A percentile compares a stretch with the other conserved stretches of the same genome.
Evolutionary conservation across 2,797 vertebrate species (phyloP).

Genomic region (Sebastes alutus): DNA sequence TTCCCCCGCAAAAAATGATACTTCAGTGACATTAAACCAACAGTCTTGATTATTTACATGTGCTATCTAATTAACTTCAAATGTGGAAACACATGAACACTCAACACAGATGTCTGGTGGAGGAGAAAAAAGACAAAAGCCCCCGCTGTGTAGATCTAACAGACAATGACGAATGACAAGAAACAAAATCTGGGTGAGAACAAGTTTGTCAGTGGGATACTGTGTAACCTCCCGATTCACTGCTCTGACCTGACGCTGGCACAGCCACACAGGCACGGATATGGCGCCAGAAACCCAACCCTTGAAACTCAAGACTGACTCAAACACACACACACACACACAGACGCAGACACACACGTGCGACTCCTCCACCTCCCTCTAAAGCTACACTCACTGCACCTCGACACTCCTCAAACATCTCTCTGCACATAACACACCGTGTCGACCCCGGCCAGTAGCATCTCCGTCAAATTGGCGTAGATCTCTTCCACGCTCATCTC

Average conservation of each 20-base stretch:
- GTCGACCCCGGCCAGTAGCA: conserved; percentile 95
- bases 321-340: conserved; percentile 18
- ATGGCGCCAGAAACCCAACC: conserved; percentile 66
- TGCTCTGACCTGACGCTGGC: conserved; percentile 67
- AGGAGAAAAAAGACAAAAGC: conserved; percentile 40
- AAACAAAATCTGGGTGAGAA: conserved; percentile 75
- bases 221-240: conserved; percentile 61
- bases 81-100: conserved; percentile 28
- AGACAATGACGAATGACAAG: conserved; percentile 63
- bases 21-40: background rate
- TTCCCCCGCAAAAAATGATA: background rate
- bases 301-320: conserved; percentile 63
- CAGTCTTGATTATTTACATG: conserved; percentile 7
- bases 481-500: conserved; percentile 92
- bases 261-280: conserved; percentile 61
- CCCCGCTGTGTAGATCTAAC: conserved; percentile 56
- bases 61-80: background rate
- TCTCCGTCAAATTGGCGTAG: conserved; percentile 93
- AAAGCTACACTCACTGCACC: background rate
- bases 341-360: background rate
- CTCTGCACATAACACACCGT: conserved; percentile 75
- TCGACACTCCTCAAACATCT: conserved; percentile 48
- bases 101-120: conserved; percentile 49
- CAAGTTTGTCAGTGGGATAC: conserved; percentile 65
- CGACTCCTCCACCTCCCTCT: conserved; percentile 11